A percentile compares a stretch with the other conserved stretches of the same genome.
phyloP scores from a whole-genome alignment of 2,888 invertebrate species.

The Cremastinae sp. region DNA sequence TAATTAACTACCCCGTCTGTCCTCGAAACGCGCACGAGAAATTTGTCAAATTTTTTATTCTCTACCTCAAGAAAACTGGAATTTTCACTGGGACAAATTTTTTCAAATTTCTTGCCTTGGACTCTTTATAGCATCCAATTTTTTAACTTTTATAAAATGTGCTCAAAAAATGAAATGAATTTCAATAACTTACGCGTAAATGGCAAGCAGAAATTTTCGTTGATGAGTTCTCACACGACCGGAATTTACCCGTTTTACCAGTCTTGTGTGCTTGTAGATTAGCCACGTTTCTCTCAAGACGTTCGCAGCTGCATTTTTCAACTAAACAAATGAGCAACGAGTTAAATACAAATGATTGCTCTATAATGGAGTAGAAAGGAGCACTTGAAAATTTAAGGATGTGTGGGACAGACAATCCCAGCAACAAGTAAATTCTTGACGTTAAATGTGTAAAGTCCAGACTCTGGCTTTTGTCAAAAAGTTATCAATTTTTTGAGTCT shows the following conservation, averaged over 20 bases:
- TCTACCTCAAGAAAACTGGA: background rate
- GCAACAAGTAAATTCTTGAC: too few relatives aligned
- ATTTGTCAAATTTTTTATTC: background rate
- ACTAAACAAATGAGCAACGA: too few relatives aligned
- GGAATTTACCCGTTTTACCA: conserved; percentile 98
- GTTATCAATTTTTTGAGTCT: too few relatives aligned
- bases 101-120: background rate
- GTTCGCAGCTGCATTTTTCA: conserved; percentile 99
- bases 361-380: too few relatives aligned
- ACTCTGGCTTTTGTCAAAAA: too few relatives aligned
- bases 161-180: background rate
- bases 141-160: background rate
- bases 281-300: conserved; percentile 99
- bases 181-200: conserved; percentile 93
- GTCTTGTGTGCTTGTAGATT: conserved; percentile 99
- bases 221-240: conserved; percentile 98
- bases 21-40: too few relatives aligned
- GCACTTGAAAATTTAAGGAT: background rate
- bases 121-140: background rate
- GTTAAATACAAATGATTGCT: too few relatives aligned
- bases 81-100: background rate
- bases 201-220: conserved; percentile 99
- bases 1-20: background rate
- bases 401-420: too few relatives aligned
- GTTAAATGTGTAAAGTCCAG: too few relatives aligned